These are phyloP conservation scores for Ancistrus triradiatus DNA, from an alignment of 2,113 vertebrate genomes.

Conservation along the genomic window DNA sequence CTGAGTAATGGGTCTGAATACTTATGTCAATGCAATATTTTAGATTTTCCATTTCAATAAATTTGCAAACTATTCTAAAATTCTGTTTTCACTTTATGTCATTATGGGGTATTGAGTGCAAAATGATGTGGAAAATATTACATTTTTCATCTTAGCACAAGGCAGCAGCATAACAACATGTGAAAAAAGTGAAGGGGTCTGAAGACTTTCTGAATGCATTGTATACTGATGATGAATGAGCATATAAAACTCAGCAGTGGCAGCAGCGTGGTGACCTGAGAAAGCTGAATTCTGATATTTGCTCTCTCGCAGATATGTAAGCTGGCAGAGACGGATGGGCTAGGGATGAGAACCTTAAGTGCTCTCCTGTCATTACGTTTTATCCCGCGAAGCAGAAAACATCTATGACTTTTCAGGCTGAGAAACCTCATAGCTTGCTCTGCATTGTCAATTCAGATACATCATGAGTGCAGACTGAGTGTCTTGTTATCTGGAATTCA, in stretches of 20 bases:
- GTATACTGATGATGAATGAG: no score
- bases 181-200: no score
- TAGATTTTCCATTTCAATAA: no score
- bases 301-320: conserved; percentile 16
- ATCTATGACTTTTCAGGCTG: conserved; percentile 40
- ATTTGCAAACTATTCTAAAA: no score
- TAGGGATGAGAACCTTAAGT: conserved; percentile 45
- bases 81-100: no score
- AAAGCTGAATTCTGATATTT: neutral
- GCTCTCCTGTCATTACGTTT: conserved; percentile 50
- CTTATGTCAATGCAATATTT: no score
- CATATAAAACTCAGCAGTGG: neutral
- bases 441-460: neutral
- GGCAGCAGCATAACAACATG: no score
- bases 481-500: conserved; percentile 38
- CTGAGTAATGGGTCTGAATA: no score
- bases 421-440: neutral
- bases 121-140: no score
- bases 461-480: neutral
- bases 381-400: conserved; percentile 43
- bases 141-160: no score
- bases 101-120: no score
- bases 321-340: neutral
- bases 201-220: no score
- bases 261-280: neutral